phyloP scores from a whole-genome alignment of 1,140 invertebrate species.

The Drosophila truncata region DNA sequence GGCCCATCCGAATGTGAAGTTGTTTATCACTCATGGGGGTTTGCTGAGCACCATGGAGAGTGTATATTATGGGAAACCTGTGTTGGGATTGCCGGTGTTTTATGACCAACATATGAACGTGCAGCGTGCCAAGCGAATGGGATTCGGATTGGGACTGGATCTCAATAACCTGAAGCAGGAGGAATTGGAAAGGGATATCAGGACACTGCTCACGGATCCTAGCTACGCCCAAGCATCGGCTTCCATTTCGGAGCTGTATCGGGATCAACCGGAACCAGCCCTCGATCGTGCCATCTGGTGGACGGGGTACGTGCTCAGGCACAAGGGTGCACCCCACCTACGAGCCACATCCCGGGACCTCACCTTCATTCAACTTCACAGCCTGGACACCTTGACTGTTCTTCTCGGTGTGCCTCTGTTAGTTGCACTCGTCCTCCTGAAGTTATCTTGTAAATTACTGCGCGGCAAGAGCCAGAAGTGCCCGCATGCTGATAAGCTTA shows the following conservation, averaged over 20 bases:
- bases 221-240: conserved; percentile 85
- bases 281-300: conserved; percentile 90
- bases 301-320: conserved; percentile 89
- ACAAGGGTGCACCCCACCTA: conserved; percentile 83
- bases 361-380: conserved; percentile 85
- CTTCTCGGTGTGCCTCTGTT: conserved; percentile 44
- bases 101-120: conserved; percentile 88
- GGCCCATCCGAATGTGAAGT: conserved; percentile 89
- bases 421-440: conserved; percentile 11
- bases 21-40: conserved; percentile 91
- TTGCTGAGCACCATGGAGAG: conserved; percentile 90
- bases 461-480: conserved; percentile 16
- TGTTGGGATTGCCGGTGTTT: conserved; percentile 90
- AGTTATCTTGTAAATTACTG: conserved; percentile 16
- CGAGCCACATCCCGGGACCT: conserved; percentile 57
- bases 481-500: conserved; percentile 28
- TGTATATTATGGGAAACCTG: conserved; percentile 89
- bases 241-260: conserved; percentile 86
- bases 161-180: conserved; percentile 78
- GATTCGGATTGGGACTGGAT: conserved; percentile 85
- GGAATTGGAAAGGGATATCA: conserved; percentile 66
- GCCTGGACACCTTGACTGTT: conserved; percentile 85
- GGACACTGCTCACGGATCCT: conserved; percentile 76
- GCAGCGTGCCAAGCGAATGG: conserved; percentile 83
- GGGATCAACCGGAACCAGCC: conserved; percentile 87